phyloP scores from a whole-genome alignment of 2,113 vertebrate species.

The Narcine bancroftii region DNA sequence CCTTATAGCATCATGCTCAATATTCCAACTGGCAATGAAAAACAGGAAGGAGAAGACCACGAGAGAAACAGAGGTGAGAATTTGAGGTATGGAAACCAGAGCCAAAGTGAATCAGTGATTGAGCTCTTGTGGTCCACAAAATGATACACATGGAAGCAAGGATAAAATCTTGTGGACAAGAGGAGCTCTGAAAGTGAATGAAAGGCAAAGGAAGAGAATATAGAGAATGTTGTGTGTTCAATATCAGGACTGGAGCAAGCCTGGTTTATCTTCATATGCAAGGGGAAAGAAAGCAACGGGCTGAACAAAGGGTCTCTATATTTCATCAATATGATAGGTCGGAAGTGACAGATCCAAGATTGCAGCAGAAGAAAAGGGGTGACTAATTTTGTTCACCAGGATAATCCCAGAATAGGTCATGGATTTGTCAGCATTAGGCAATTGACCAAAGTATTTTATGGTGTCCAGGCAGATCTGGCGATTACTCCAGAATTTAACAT shows the following conservation, averaged over 20 bases:
- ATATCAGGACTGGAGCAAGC: neutral
- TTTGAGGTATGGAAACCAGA: neutral
- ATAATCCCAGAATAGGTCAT: neutral
- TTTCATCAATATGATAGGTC: neutral
- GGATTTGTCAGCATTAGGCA: neutral
- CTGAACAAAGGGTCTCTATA: neutral
- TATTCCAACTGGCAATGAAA: neutral
- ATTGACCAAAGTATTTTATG: neutral
- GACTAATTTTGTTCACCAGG: neutral
- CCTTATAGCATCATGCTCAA: neutral
- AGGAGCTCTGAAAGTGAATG: neutral
- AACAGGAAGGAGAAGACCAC: neutral
- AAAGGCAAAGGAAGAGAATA: neutral
- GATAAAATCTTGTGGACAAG: neutral
- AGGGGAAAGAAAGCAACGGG: neutral
- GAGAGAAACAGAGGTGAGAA: neutral
- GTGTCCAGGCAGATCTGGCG: neutral
- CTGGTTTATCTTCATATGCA: neutral
- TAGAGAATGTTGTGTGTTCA: neutral
- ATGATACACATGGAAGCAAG: no score
- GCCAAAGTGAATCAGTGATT: neutral
- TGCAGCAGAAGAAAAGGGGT: neutral
- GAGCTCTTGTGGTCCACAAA: no score
- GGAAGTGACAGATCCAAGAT: neutral
- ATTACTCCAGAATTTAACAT: neutral